Evolutionary conservation across 2,113 vertebrate species (phyloP).

Genomic region (Donacobius atricapilla): DNA sequence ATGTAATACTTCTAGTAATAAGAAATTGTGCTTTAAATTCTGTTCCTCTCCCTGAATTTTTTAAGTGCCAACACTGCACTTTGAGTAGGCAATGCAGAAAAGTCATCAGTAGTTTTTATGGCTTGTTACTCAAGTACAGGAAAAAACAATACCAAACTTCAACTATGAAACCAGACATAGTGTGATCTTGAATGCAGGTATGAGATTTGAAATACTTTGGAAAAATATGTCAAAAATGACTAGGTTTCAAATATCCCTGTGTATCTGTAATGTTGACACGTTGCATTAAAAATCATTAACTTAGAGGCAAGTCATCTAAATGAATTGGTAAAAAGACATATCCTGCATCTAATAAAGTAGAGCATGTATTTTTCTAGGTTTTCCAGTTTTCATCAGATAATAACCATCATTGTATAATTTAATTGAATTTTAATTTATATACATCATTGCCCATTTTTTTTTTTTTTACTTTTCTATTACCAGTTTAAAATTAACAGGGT

Average conservation of each 20-base stretch:
- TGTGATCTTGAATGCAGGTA: background rate
- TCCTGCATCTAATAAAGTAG: background rate
- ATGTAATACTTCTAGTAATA: background rate
- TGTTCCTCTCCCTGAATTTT: background rate
- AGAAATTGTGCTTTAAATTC: background rate
- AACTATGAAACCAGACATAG: background rate
- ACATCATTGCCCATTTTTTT: background rate
- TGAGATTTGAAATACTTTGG: background rate
- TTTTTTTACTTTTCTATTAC: background rate
- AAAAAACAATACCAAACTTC: background rate
- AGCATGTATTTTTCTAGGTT: background rate
- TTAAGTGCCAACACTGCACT: background rate
- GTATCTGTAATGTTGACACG: background rate
- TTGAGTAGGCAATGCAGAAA: background rate
- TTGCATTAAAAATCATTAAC: constrained; percentile 12
- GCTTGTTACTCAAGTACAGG: background rate
- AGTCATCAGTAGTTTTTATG: background rate
- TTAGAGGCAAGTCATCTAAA: background rate
- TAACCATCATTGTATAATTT: background rate
- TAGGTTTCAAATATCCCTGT: background rate
- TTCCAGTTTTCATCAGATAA: background rate
- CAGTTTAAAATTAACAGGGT: background rate
- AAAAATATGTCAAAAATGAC: background rate
- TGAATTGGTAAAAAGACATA: background rate
- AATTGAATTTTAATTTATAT: background rate